A percentile compares a stretch with the other conserved stretches of the same genome.
phyloP scores from a whole-genome alignment of 2,113 vertebrate genomes.

The Cettia cetti region DNA sequence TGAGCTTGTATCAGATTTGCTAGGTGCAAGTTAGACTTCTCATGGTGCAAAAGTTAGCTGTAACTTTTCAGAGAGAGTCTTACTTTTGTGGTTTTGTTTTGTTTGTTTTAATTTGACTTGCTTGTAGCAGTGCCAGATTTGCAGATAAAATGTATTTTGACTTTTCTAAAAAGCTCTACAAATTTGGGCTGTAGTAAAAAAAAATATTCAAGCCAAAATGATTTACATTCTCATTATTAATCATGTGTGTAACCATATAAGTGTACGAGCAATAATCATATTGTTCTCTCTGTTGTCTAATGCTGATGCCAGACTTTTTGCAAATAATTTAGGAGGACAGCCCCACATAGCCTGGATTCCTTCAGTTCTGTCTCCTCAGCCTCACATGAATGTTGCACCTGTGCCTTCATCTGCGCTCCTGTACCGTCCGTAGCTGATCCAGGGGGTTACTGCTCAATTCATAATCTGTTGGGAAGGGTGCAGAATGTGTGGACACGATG shows the following conservation, averaged over 20 bases:
- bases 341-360: rapidly evolving
- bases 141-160: background rate
- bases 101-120: background rate
- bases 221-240: rapidly evolving
- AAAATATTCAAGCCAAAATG: background rate
- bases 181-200: background rate
- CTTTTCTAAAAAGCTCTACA: background rate
- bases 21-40: background rate
- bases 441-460: background rate
- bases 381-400: background rate
- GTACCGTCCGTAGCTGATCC: rapidly evolving
- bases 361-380: background rate
- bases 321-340: background rate
- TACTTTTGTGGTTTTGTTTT: background rate
- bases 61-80: background rate
- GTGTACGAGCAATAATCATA: background rate
- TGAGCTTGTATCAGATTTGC: background rate
- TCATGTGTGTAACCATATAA: background rate
- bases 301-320: background rate
- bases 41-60: background rate
- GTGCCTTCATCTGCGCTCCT: background rate
- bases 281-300: background rate
- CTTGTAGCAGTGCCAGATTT: background rate
- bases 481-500: background rate
- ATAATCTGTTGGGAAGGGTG: background rate